These are phyloP conservation scores for Zenarchopterus dispar DNA, from an alignment of 2,797 vertebrate genomes.

Conservation along the genomic window DNA sequence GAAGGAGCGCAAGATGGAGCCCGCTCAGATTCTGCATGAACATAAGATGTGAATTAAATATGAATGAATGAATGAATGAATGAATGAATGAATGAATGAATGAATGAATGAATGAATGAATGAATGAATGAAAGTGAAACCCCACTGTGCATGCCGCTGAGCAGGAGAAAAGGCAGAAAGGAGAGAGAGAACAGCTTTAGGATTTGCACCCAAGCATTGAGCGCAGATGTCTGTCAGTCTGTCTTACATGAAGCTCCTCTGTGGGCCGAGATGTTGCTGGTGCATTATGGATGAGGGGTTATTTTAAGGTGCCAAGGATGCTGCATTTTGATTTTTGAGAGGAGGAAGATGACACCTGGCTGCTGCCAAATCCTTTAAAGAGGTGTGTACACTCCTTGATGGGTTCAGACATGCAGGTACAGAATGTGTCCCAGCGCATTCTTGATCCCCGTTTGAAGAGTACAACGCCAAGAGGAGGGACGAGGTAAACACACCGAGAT, in stretches of 20 bases:
- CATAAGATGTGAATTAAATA: conserved; percentile 82
- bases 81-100: conserved; percentile 79
- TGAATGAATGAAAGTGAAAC: conserved; percentile 75
- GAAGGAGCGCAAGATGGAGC: conserved; percentile 34
- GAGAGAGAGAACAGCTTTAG: conserved; percentile 50
- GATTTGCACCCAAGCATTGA: conserved; percentile 72
- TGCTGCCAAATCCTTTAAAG: conserved; percentile 67
- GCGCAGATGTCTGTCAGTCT: conserved; percentile 77
- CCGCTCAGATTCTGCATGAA: conserved; percentile 74
- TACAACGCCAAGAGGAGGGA: conserved; percentile 14
- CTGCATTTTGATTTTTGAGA: conserved; percentile 76
- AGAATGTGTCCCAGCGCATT: conserved; percentile 48
- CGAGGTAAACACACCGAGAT: conserved; percentile 46
- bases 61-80: conserved; percentile 79
- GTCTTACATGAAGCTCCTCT: conserved; percentile 66
- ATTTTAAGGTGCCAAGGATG: conserved; percentile 75
- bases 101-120: conserved; percentile 76
- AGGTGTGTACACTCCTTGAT: conserved; percentile 46
- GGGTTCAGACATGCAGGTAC: conserved; percentile 59
- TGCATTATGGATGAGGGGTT: conserved; percentile 82
- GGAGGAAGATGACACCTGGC: conserved; percentile 72
- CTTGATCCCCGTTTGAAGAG: conserved; percentile 54
- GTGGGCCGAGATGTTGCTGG: conserved; percentile 68
- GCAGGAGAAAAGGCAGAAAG: conserved; percentile 30
- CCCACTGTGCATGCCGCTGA: conserved; percentile 63